Conservation (phyloP, 2,113 vertebrate genomes). For the Chloroceryle aenea region DNA sequence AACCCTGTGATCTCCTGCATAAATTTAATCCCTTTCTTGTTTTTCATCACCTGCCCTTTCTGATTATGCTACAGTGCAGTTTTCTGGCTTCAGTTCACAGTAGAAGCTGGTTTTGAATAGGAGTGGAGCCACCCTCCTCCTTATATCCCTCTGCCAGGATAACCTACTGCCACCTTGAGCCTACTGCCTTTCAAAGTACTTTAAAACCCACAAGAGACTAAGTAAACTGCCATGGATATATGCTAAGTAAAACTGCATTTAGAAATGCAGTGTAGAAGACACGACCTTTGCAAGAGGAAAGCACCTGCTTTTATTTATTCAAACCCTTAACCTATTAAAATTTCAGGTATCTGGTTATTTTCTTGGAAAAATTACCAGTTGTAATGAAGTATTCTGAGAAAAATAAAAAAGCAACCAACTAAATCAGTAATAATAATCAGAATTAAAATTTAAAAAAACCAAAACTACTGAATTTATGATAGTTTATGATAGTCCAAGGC, state of each 20-base stretch:
- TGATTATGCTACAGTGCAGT: background rate
- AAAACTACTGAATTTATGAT: background rate
- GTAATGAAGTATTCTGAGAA: background rate
- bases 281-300: background rate
- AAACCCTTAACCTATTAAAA: background rate
- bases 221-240: background rate
- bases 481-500: background rate
- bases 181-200: background rate
- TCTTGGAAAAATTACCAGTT: background rate
- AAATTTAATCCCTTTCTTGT: background rate
- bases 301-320: background rate
- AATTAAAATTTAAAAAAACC: background rate
- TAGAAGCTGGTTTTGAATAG: background rate
- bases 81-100: background rate
- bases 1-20: background rate
- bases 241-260: background rate
- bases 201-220: background rate
- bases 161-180: background rate
- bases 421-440: background rate
- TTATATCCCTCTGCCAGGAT: background rate
- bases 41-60: background rate
- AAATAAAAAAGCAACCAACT: background rate
- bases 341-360: constrained; percentile 10
- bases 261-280: background rate
- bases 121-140: background rate